phyloP scores from a whole-genome alignment of 2,888 invertebrate species.

The Clivina fossor region DNA sequence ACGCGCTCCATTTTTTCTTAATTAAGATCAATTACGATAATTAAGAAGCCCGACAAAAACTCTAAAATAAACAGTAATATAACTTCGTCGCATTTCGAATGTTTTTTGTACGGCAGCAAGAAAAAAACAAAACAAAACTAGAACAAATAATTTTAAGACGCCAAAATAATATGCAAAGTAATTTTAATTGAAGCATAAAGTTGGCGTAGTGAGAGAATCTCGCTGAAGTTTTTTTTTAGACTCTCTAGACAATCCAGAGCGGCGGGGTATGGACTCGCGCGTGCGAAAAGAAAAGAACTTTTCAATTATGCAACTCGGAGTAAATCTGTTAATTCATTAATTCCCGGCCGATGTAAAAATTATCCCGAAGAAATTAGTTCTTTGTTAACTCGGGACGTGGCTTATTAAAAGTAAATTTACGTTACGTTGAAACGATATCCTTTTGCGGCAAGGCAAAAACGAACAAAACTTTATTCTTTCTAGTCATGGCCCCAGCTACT shows the following conservation, averaged over 20 bases:
- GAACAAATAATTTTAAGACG: neutral
- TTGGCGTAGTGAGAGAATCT: neutral
- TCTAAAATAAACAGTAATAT: too few relatives aligned
- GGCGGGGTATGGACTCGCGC: too few relatives aligned
- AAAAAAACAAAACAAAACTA: neutral
- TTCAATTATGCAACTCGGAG: conserved; percentile 5
- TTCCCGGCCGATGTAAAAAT: conserved; percentile 24
- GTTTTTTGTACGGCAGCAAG: too few relatives aligned
- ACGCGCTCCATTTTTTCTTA: too few relatives aligned
- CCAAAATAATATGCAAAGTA: conserved; percentile 19
- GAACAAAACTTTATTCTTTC: too few relatives aligned
- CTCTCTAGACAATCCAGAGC: too few relatives aligned
- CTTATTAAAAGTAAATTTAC: conserved; percentile 31
- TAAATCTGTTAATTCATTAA: conserved; percentile 30
- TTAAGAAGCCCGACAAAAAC: too few relatives aligned
- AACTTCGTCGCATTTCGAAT: too few relatives aligned
- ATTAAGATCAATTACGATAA: too few relatives aligned
- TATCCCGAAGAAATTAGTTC: conserved; percentile 27
- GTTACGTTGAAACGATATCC: too few relatives aligned
- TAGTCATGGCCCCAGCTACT: too few relatives aligned
- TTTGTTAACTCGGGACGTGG: conserved; percentile 25
- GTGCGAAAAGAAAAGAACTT: neutral
- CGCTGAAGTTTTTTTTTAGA: neutral
- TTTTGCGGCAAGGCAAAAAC: too few relatives aligned
- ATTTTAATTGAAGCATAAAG: conserved; percentile 14